Evolutionary conservation across 2,797 vertebrate species (phyloP).

Genomic region (Periparus ater): DNA sequence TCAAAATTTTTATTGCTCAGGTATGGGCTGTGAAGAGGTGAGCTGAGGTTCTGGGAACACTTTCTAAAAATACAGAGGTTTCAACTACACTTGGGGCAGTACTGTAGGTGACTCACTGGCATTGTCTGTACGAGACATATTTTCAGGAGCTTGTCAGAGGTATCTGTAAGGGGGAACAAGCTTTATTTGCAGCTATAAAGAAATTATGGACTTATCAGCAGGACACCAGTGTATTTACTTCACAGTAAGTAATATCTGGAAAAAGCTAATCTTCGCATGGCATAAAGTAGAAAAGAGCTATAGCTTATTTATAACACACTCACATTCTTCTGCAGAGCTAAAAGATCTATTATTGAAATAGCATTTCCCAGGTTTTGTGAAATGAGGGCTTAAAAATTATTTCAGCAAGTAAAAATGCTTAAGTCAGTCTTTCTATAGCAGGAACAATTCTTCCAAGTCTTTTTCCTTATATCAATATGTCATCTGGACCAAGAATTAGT

Average conservation of each 20-base stretch:
- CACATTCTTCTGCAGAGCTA: not conserved
- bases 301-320: not conserved
- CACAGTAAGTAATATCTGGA: not conserved
- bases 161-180: not conserved
- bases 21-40: not conserved
- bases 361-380: not conserved
- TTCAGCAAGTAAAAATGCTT: not conserved
- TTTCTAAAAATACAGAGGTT: not conserved
- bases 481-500: not conserved
- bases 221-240: not conserved
- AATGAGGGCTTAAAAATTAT: not conserved
- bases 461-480: not conserved
- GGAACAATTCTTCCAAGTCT: not conserved
- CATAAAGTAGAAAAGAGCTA: not conserved
- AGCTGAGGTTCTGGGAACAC: not conserved
- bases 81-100: not conserved
- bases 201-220: conserved; percentile 6
- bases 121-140: not conserved
- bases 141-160: not conserved
- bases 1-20: not conserved
- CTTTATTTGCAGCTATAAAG: conserved; percentile 1
- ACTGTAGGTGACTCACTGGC: not conserved
- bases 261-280: not conserved
- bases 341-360: not conserved
- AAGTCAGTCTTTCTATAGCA: not conserved